Evolutionary conservation across 2,797 vertebrate genomes (phyloP), one percentile per base, ranked within the genome.

Genomic region (Rhynchonycteris naso): DNA sequence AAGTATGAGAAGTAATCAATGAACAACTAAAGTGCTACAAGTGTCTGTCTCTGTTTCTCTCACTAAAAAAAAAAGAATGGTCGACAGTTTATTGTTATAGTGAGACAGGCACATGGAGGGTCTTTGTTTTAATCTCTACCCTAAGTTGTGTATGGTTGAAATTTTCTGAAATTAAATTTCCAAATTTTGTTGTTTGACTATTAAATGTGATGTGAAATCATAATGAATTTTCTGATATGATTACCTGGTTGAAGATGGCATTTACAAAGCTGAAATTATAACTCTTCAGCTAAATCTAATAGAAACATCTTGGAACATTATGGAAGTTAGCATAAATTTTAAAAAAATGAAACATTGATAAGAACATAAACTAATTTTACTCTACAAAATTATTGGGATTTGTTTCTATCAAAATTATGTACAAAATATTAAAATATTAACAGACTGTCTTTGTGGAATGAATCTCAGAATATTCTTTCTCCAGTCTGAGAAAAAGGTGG

Each of bases 381-480:
- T 56, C 33, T 88, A 50, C 0, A 94, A 87, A 68, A 87, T 66
- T 85, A 88, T 4, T 80, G 47, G 24, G 35, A 95, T 74, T 66
- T 63, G 22, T 93, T 93, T 95, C 43, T 81, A 84, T 69, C 50
- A 94, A 63, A 93, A 56, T 89, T 76, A 93, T 22, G 69, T 72
- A 93, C 8, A 94, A 91, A 94, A 76, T 50, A 95, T 59, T 93
- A 72, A 83, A 93, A 93, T 75, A 26, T 81, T n/a, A 87, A 90
- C 5, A 93, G 84, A 61, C 5, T 38, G 6, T 22, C 4, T 75
- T 81, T 83, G n/a, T 86, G 24, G 30, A 88, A 19, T 68, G 38
- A 92, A 43, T 78, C 58, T 87, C 69, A 87, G 11, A 92, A 83
- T 92, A 88, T 68, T 90, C 38, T 88, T 94, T 89, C 81, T 91